Base-by-base conservation (phyloP, 2,888 invertebrate species). In the Ophion slaviceki region DNA sequence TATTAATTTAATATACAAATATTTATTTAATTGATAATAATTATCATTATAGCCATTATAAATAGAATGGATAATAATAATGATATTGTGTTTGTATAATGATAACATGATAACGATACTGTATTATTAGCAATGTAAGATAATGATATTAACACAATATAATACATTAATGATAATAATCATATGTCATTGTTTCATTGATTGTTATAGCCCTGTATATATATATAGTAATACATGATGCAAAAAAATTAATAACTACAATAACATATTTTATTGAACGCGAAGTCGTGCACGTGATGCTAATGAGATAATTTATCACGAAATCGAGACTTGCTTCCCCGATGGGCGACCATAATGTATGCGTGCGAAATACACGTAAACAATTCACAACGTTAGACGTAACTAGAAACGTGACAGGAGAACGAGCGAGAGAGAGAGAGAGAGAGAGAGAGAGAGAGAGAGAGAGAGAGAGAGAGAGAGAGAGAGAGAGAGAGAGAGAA, bases 371-470 rank as follows among this genome's bases (percentile, higher is more conserved):
- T 72, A 59, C 77, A 53, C 17, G 61, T 20, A 77, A 61, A 74
- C 78, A 80, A 77, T 62, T 68, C 17, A 17, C 75, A 14, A 40
- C 24, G 68, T 47, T 79, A 70, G 67, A 74, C 67, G 70, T 75
- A 81, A 78, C 62, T 80, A 47, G n/a, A 45, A 53, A 14, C 53
- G 53, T 53, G 17, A 53, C 14, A 17, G 53, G 53, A 53, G 53
- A 53, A 6, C 53, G 53, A 53, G 17, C 5, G 53, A 53, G 17
- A 53, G 17, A 53, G 53, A 17, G 53, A 53, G 5, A 17, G 14
- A 17, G 17, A 53, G 53, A 17, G 14, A 14, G 17, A 5, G 17
- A 17, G 17, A 17, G 53, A 53, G 17, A 53, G 17, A 53, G 53
- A 17, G 53, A 53, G 5, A 17, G 14, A 17, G 17, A 53, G 53